phyloP scores from a whole-genome alignment of 2,113 vertebrate genomes.

The Gambusia affinis region DNA sequence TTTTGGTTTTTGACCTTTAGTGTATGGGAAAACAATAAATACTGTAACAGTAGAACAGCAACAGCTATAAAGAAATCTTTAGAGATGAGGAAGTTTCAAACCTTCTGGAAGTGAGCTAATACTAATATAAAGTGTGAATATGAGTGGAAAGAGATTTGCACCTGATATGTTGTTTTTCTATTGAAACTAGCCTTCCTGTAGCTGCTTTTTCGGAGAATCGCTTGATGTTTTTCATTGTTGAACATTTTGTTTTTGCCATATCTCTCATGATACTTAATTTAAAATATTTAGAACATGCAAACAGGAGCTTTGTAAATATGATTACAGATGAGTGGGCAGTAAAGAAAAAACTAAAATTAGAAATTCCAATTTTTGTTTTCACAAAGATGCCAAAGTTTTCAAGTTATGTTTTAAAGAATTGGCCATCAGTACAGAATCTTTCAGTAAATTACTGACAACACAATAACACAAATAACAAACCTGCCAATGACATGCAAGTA shows the following conservation, averaged over 20 bases:
- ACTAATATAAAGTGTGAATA: neutral
- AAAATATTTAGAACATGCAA: neutral
- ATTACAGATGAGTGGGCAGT: neutral
- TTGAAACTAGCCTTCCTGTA: neutral
- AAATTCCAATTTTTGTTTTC: no score
- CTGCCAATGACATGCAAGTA: no score
- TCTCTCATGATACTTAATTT: neutral
- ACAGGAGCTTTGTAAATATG: neutral
- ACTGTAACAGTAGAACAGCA: conserved; percentile 31
- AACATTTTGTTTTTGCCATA: neutral
- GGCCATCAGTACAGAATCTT: no score
- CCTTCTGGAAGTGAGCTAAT: conserved; percentile 17
- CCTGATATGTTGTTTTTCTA: neutral
- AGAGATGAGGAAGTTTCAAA: conserved; percentile 23
- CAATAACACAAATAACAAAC: no score
- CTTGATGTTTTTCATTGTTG: neutral
- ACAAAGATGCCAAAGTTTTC: no score
- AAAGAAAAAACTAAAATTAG: neutral
- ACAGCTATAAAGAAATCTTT: conserved; percentile 43
- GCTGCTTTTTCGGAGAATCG: neutral
- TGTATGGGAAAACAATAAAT: conserved; percentile 57
- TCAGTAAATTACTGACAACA: no score
- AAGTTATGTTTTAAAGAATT: no score
- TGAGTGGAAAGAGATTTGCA: conserved; percentile 5
- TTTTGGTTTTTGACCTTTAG: conserved; percentile 66